Percentiles rank a stretch among this genome's conserved stretches.
phyloP scores from a whole-genome alignment of 1,140 invertebrate genomes.

The Eumaeus atala region DNA sequence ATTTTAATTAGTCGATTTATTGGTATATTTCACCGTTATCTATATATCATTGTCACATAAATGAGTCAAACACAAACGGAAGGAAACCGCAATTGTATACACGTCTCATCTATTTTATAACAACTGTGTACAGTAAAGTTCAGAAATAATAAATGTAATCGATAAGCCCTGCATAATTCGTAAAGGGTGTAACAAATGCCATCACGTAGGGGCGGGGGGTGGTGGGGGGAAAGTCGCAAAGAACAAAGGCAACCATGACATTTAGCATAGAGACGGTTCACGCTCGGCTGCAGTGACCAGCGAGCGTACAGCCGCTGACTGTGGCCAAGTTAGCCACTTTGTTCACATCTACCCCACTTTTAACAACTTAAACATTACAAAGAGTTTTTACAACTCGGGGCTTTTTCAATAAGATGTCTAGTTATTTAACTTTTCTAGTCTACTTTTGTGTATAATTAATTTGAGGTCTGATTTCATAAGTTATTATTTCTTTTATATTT shows the following conservation, averaged over 20 bases:
- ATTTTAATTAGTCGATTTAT: no score
- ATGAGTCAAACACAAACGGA: no score
- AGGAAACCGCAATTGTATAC: no score
- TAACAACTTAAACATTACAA: not conserved
- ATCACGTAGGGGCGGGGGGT: conserved; percentile 40
- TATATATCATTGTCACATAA: no score
- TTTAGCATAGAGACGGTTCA: conserved; percentile 70
- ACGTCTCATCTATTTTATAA: conserved; percentile 7
- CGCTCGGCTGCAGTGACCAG: conserved; percentile 58
- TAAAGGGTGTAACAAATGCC: conserved; percentile 51
- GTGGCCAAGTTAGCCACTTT: conserved; percentile 6
- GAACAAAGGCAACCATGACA: conserved; percentile 72
- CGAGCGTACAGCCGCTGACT: conserved; percentile 47
- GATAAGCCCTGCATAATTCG: conserved; percentile 49
- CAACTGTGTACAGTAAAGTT: conserved; percentile 19
- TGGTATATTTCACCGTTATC: no score
- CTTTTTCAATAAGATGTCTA: no score
- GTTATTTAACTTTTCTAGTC: no score
- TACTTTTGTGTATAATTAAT: no score
- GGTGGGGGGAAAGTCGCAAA: conserved; percentile 31
- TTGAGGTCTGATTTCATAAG: no score
- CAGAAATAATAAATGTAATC: conserved; percentile 34
- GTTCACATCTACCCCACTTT: not conserved
- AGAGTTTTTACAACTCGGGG: no score
- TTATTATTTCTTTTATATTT: no score